Percentiles rank a stretch among this genome's conserved stretches.
phyloP scores from a whole-genome alignment of 2,888 invertebrate genomes.

The Hemithea aestivaria region DNA sequence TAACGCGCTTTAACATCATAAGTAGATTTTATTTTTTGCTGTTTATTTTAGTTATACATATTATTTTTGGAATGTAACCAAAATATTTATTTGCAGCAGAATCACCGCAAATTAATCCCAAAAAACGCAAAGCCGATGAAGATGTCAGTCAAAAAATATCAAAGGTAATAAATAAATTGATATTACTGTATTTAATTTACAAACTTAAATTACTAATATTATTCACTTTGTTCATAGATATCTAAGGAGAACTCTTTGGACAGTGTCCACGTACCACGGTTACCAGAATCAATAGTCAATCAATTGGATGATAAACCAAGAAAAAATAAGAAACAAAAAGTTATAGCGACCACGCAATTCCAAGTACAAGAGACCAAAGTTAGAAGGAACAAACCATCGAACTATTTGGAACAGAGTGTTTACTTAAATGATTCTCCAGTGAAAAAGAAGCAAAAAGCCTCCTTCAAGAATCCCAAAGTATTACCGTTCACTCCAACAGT shows the following conservation, averaged over 20 bases:
- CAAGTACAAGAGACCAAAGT: conserved; percentile 48
- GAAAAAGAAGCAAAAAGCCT: conserved; percentile 36
- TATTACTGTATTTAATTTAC: too few relatives aligned
- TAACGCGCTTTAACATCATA: too few relatives aligned
- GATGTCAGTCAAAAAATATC: conserved; percentile 34
- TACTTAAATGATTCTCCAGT: conserved; percentile 49
- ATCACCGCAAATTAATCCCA: conserved; percentile 33
- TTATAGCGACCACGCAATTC: conserved; percentile 58
- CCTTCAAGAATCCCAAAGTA: conserved; percentile 52
- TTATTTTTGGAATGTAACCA: too few relatives aligned
- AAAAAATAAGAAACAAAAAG: conserved; percentile 35
- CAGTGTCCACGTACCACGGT: conserved; percentile 49
- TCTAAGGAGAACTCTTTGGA: conserved; percentile 48
- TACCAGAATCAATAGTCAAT: conserved; percentile 51
- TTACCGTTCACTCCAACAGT: conserved; percentile 63
- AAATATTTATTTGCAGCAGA: conserved; percentile 27
- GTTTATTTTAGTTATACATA: neutral
- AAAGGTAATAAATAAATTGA: conserved; percentile 41
- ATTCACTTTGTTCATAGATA: conserved; percentile 37
- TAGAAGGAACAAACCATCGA: conserved; percentile 59
- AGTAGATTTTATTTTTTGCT: too few relatives aligned
- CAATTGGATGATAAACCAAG: conserved; percentile 52
- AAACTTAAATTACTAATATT: neutral
- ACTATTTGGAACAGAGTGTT: conserved; percentile 66
- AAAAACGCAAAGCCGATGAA: conserved; percentile 58